Conservation (phyloP, 2,113 vertebrate species). For the Sakesphorus luctuosus region DNA sequence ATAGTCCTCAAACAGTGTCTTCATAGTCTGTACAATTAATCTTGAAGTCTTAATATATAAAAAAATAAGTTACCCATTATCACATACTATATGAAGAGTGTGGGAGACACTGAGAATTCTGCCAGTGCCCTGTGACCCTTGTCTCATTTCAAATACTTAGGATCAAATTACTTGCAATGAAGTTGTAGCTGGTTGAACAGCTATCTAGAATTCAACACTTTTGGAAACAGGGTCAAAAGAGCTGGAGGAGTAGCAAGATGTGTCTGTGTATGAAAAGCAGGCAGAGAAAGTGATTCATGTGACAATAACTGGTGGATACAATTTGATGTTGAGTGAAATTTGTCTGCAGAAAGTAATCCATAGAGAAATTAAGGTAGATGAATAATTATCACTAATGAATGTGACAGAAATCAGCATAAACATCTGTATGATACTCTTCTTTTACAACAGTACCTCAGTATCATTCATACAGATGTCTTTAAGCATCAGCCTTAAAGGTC, state of each 20-base stretch:
- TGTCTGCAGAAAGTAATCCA: neutral
- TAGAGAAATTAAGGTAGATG: neutral
- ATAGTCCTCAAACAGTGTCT: neutral
- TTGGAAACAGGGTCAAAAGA: neutral
- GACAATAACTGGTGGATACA: neutral
- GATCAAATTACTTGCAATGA: neutral
- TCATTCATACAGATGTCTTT: neutral
- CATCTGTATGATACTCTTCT: neutral
- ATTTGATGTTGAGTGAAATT: neutral
- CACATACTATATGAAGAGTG: neutral
- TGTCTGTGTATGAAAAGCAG: neutral
- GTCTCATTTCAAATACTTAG: neutral
- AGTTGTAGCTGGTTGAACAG: neutral
- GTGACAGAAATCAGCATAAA: neutral
- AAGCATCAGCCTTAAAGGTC: neutral
- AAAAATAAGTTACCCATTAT: neutral
- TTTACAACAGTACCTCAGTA: neutral
- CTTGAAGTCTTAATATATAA: neutral
- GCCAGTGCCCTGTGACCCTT: neutral
- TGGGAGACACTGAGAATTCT: neutral
- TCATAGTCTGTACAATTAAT: neutral
- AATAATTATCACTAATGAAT: neutral
- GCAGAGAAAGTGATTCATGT: neutral
- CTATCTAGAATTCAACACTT: neutral
- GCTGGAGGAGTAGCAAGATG: neutral